Conservation (phyloP, 53 echinoderm and acorn worm genomes). For the Arbacia lixula region DNA sequence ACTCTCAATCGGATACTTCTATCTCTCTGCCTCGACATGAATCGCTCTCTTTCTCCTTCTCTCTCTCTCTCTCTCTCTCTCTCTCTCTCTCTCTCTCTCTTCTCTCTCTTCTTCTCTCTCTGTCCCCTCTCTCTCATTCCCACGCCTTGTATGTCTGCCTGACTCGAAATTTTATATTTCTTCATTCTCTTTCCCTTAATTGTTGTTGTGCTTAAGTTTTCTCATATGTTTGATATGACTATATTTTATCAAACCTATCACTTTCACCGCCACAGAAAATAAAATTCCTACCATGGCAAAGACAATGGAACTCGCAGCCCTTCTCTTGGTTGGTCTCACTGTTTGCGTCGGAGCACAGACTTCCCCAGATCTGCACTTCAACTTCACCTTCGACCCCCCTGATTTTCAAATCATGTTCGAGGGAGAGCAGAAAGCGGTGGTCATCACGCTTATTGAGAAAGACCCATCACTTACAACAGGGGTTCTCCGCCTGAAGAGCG, state of each 20-base stretch:
- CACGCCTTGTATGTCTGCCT: background rate
- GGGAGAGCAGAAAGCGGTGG: background rate
- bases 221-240: background rate
- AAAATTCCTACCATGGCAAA: too few species aligned
- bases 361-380: background rate
- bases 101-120: background rate
- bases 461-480: slow-evolving; percentile 24
- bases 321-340: background rate
- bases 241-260: too few species aligned
- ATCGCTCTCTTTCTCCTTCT: background rate
- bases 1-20: background rate
- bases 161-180: background rate
- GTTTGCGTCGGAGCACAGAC: background rate
- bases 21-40: background rate
- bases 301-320: too few species aligned
- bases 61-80: background rate
- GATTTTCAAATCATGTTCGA: slow-evolving; percentile 14
- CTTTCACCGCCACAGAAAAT: too few species aligned
- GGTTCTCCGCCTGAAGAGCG: slow-evolving; percentile 10
- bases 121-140: background rate
- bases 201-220: background rate
- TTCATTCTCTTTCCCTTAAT: background rate
- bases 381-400: slow-evolving; percentile 10
- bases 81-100: background rate
- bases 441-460: background rate